Evolutionary conservation across 2,888 invertebrate genomes (phyloP), one percentile per base, ranked within the genome.

Genomic region (Coelopa pilipes): DNA sequence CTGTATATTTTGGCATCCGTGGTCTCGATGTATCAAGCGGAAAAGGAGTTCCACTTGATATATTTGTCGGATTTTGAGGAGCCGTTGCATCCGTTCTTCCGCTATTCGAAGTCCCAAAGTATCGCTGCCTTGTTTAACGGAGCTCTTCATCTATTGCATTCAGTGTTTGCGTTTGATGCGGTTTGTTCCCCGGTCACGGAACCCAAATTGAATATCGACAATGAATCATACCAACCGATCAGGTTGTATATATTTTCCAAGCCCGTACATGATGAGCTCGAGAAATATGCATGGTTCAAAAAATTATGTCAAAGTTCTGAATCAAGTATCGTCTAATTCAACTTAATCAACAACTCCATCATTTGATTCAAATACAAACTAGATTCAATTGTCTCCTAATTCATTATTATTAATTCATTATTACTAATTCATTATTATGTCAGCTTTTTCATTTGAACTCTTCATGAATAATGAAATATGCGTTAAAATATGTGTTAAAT

Each of bases 41-140:
- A 81, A 66, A 75, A 71, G 62, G 83, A 85, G 73, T 80, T 80
- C 46, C 81, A 84, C 74, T 75, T 85, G 70, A 77, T 80, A 75
- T 81, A 80, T 67, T 72, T 83, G 19, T 74, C 80, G 0, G 81
- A 80, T 11, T 69, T 76, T 15, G 79, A 82, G 57, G 79, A 80
- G 53, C 73, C 73, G 12, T 46, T 75, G 2, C 83, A 85, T 77
- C 78, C 79, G 0, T 82, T 81, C 70, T 84, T 84, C 72, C 75
- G 74, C 11, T 73, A 80, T 21, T 82, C 79, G 21, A 83, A 82
- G 57, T 72, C 76, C n/a, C 84, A 84, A 70, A 81, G 82, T 46
- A 80, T 84, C n/a, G 71, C 79, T 0, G 78, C 84, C 0, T 72
- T 84, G 13, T 53, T 75, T 13, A 78, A 78, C 19, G 83, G 80